A percentile compares a stretch with the other conserved stretches of the same genome.
These are phyloP conservation scores for Cavia porcellus DNA, from an alignment of 2,113 vertebrate species.

Conservation along the genomic window DNA sequence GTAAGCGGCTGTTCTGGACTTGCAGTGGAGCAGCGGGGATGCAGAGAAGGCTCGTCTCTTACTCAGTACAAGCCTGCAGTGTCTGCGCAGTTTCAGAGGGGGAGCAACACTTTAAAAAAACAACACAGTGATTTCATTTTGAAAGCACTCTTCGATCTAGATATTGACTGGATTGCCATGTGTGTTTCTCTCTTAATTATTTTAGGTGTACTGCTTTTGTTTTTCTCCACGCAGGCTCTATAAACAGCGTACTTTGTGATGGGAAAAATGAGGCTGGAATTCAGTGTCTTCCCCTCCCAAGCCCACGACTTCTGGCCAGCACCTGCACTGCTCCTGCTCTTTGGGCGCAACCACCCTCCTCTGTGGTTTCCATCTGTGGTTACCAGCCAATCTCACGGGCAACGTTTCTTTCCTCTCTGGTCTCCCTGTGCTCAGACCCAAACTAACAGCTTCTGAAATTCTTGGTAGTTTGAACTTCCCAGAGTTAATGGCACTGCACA, in stretches of 20 bases:
- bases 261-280: neutral
- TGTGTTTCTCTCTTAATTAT: conserved; percentile 62
- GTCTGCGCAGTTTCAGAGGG: conserved; percentile 26
- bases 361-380: neutral
- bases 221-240: conserved; percentile 50
- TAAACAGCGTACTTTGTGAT: neutral
- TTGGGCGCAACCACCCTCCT: neutral
- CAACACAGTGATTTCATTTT: conserved; percentile 62
- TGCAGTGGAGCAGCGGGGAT: neutral
- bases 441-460: neutral
- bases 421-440: neutral
- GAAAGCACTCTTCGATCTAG: conserved; percentile 47
- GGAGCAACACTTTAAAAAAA: conserved; percentile 59
- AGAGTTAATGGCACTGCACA: neutral
- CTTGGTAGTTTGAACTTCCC: neutral
- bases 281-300: neutral
- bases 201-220: conserved; percentile 58
- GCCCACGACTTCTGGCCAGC: neutral
- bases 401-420: neutral
- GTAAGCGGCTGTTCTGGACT: neutral
- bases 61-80: neutral
- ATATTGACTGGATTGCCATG: conserved; percentile 42
- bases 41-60: neutral
- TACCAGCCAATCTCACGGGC: neutral
- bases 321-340: neutral